Evolutionary conservation across 2,888 invertebrate species (phyloP).

Genomic region (Amorpha juglandis): DNA sequence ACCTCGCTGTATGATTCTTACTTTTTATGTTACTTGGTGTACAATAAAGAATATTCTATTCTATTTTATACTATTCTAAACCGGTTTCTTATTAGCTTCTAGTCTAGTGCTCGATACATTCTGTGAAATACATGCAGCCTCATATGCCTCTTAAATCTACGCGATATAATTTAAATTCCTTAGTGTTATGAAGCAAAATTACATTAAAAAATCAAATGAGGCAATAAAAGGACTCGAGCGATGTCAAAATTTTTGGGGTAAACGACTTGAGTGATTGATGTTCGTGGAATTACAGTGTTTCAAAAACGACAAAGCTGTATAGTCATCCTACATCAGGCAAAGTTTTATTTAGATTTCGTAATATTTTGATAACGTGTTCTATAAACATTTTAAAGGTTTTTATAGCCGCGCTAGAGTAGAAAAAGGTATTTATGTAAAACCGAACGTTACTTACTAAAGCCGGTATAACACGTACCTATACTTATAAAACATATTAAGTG

Average conservation of each 20-base stretch:
- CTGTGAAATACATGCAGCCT: background rate
- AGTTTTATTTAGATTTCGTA: conserved; percentile 19
- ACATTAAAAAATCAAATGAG: conserved; percentile 67
- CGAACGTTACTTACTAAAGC: conserved; percentile 14
- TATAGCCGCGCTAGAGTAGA: conserved; percentile 1
- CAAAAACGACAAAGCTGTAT: conserved; percentile 62
- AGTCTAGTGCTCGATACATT: background rate
- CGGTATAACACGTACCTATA: conserved; percentile 17
- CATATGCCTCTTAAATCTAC: background rate
- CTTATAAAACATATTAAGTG: conserved; percentile 12
- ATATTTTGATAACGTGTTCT: conserved; percentile 14
- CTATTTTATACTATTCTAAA: too few species aligned
- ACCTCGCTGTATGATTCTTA: too few species aligned
- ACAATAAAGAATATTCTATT: too few species aligned
- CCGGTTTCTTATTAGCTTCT: background rate
- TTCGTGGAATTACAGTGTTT: conserved; percentile 69
- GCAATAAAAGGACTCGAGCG: conserved; percentile 62
- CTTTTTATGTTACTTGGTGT: too few species aligned
- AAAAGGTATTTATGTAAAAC: conserved; percentile 13
- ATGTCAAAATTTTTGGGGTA: conserved; percentile 72
- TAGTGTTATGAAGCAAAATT: conserved; percentile 46
- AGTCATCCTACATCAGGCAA: conserved; percentile 19
- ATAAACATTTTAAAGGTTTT: conserved; percentile 6
- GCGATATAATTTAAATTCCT: conserved; percentile 25
- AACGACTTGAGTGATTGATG: conserved; percentile 80